Evolutionary conservation across 2,113 vertebrate genomes (phyloP).

Genomic region (Okapia johnstoni): DNA sequence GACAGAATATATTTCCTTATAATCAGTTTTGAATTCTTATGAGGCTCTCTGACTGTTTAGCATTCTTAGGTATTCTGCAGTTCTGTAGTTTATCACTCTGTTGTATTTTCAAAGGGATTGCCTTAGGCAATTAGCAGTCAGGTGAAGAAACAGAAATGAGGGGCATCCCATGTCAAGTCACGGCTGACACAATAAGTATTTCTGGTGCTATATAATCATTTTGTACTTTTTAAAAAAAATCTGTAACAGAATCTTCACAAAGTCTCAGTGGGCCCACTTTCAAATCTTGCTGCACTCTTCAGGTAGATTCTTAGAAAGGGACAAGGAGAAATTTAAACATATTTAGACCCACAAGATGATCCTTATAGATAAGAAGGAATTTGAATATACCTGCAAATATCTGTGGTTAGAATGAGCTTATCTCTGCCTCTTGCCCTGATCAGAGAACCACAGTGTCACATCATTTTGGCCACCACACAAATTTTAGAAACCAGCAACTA

Average conservation of each 20-base stretch:
- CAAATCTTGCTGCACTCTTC: neutral
- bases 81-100: slow-evolving; percentile 51
- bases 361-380: neutral
- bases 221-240: slow-evolving; percentile 23
- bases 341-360: neutral
- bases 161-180: slow-evolving; percentile 37
- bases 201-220: slow-evolving; percentile 60
- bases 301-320: neutral
- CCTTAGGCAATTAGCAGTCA: slow-evolving; percentile 63
- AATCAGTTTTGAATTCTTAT: slow-evolving; percentile 36
- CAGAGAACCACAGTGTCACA: neutral
- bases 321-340: neutral
- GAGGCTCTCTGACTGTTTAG: slow-evolving; percentile 46
- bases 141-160: slow-evolving; percentile 57
- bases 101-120: slow-evolving; percentile 60
- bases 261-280: neutral
- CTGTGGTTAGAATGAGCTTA: neutral
- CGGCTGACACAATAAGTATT: slow-evolving; percentile 67
- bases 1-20: slow-evolving; percentile 29
- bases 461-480: neutral
- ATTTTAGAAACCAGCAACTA: neutral
- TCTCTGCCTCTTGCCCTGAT: neutral
- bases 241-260: slow-evolving; percentile 12
- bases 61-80: slow-evolving; percentile 9
- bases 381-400: neutral